These are phyloP conservation scores for Pyrrhosoma nymphula DNA, from an alignment of 2,888 invertebrate species.

Conservation along the genomic window DNA sequence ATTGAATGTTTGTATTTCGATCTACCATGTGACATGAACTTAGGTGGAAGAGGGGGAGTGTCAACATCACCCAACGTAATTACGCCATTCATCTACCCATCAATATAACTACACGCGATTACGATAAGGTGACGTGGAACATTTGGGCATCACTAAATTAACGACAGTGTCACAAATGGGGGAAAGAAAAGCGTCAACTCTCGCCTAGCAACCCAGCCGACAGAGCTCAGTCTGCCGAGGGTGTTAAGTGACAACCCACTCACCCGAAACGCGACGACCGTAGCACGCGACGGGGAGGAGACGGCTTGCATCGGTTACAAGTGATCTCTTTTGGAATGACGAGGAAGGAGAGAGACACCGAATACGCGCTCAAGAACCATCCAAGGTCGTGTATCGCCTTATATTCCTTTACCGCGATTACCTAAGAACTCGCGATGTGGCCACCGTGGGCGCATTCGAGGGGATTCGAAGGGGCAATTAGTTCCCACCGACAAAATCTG, in stretches of 20 bases:
- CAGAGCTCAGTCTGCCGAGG: background rate
- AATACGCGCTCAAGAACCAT: background rate
- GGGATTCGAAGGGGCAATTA: too few species aligned
- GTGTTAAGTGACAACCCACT: constrained; percentile 26
- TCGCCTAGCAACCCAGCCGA: background rate
- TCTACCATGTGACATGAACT: too few species aligned
- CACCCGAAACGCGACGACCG: background rate
- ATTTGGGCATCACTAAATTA: background rate
- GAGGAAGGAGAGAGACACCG: background rate
- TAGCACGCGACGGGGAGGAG: background rate
- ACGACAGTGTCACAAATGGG: background rate
- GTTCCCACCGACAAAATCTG: background rate
- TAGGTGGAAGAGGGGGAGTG: too few species aligned
- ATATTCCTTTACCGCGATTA: background rate
- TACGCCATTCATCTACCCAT: too few species aligned
- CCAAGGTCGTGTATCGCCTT: background rate
- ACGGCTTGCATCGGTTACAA: background rate
- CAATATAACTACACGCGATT: background rate
- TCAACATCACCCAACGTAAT: too few species aligned
- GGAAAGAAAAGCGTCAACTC: background rate
- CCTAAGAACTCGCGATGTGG: background rate
- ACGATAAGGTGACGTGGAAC: background rate
- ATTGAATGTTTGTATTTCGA: too few species aligned
- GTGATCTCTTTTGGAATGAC: background rate
- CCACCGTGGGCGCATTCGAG: background rate